Evolutionary conservation across 2,113 vertebrate genomes (phyloP), one percentile per base, ranked within the genome.

Genomic region (Irena cyanogastra): DNA sequence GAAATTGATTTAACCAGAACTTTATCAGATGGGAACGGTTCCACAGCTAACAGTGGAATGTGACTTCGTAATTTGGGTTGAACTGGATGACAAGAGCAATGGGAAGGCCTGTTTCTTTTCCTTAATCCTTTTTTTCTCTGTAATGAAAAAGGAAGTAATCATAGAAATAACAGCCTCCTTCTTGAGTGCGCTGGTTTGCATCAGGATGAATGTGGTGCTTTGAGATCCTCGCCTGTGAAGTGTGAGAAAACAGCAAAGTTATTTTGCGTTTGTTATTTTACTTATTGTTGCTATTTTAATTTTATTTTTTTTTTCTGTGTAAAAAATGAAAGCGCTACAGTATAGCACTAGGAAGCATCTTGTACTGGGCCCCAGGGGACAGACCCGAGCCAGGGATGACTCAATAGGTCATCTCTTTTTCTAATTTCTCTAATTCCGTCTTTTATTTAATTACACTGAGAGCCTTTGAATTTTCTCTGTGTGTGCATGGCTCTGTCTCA

Each of bases 321-420:
- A 8, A 89, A 68, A 89, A 76, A 70, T 65, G 28, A 64, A 75
- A 78, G 24, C 61, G 26, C 12, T 70, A 50, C 35, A 78, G 61
- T 44, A 18, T 22, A 61, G 74, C 31, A 24, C 21, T 44, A 74
- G 81, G 84, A 61, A 93, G 79, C 87, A 82, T 93, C 93, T 91
- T 85, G 64, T 39, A 11, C 57, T 81, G 89, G 76, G 74, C 89
- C 70, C 72, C 71, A 63, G 80, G 93, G 95, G 92, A 94, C 11
- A 2, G 70, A 28, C 37, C 35, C 11, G 50, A 80, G 93, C 87
- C 83, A 88, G 89, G 57, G 22, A 92, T 95, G 94, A 94, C 81
- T 97, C 79, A 87, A 92, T 93, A 92, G 95, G 94, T 95, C 94
- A 81, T 92, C 47, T 81, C 70, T 57, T 49, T 42, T 49, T 37